Base-by-base conservation (phyloP, 2,113 vertebrate genomes). In the Epinephelus lanceolatus region DNA sequence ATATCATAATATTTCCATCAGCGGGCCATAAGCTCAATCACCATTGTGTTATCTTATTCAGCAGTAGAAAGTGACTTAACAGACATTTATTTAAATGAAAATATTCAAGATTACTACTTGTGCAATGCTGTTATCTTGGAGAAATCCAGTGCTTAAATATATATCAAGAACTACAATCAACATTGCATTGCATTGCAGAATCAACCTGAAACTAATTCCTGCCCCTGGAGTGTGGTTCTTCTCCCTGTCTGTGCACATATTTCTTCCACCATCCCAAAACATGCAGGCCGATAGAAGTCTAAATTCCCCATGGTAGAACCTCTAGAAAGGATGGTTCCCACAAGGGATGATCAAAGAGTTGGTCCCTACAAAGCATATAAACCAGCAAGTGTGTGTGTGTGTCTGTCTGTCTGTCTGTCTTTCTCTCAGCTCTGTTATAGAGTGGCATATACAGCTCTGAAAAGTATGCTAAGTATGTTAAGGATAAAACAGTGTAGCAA, bases 401-500 rank as follows among this genome's bases (percentile, higher is more conserved):
- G 19, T 19, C 19, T 72, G 42, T 45, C n/a, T 59, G 21, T 19
- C 23, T 72, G 42, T 45, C 42, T 60, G 33, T 67, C 7, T 51
- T 1, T 55, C 52, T 63, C 9, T 37, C 25, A 37, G 62, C 56
- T 71, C 53, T 70, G 61, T 72, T 62, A n/a, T 13, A 76, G 23
- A 30, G 45, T 15, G n/a, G 23, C 30, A 52, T 49, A 55, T 15
- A 66, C 27, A 61, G 25, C 47, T 40, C 60, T 45, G 13, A 60
- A 51, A 83, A 78, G n/a, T 45, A 67, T 62, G 23, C 49, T 37
- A 80, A 71, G 72, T 63, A 86, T 73, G 15, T 30, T 30, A 30
- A 5, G 30, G 30, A 30, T 30, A 30, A 84, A 78, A 56, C 25
- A 15, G 60, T 12, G 55, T 8, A 70, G 55, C 59, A 68, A 78